Conservation (phyloP, 2,797 vertebrate species). For the Somateria mollissima region DNA sequence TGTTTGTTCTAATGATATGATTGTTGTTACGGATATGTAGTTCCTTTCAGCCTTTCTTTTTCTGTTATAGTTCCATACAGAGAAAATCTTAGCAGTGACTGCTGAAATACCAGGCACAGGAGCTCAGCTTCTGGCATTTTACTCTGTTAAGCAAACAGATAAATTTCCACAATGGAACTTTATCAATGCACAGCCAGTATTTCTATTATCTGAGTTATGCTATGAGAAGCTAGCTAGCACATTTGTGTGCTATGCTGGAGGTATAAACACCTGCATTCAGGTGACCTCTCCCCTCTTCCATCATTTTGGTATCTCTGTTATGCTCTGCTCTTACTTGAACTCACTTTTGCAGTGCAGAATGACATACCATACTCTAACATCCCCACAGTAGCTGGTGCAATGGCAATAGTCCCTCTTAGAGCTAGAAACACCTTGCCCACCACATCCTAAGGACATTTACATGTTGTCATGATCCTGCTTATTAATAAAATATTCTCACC, state of each 20-base stretch:
- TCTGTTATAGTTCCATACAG: rapidly evolving
- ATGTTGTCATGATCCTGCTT: not conserved
- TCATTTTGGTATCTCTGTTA: not conserved
- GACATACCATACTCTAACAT: not conserved
- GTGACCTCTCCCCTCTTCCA: not conserved
- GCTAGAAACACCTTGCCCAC: not conserved
- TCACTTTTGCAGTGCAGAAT: not conserved
- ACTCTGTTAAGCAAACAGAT: not conserved
- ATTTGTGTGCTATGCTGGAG: not conserved
- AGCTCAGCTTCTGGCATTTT: not conserved
- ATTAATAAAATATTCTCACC: not conserved
- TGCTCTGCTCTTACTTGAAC: not conserved
- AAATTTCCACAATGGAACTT: not conserved
- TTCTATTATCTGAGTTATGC: not conserved
- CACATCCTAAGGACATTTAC: not conserved
- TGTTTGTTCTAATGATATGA: not conserved
- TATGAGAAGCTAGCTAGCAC: not conserved
- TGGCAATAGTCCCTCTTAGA: not conserved
- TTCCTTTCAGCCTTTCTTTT: not conserved
- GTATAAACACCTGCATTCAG: not conserved
- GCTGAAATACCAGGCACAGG: not conserved
- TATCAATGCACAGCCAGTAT: not conserved
- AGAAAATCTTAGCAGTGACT: not conserved
- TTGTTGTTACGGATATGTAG: not conserved
- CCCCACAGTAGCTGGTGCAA: not conserved